Conservation (phyloP, 1,140 invertebrate species). For the Drosophila simulans region DNA sequence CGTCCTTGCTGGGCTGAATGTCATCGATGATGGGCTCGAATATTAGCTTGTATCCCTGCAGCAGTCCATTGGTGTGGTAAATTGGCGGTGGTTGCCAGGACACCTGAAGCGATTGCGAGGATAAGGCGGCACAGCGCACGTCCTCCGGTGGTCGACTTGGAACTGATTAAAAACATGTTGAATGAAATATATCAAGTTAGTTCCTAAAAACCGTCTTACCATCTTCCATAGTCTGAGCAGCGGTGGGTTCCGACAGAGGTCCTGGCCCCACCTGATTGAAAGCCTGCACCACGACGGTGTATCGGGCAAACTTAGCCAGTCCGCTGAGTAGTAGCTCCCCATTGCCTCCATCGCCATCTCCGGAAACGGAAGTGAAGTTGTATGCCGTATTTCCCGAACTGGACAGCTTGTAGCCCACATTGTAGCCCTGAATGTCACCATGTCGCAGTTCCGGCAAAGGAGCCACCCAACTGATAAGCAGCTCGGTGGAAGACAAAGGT, state of each 20-base stretch:
- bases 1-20: slow-evolving; percentile 85
- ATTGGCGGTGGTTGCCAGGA: slow-evolving; percentile 93
- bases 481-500: slow-evolving; percentile 90
- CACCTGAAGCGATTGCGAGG: slow-evolving; percentile 91
- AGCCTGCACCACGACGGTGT: slow-evolving; percentile 92
- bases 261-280: slow-evolving; percentile 94
- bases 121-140: slow-evolving; percentile 89
- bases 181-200: no score
- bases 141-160: slow-evolving; percentile 90
- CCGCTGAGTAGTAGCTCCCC: slow-evolving; percentile 88
- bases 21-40: slow-evolving; percentile 88
- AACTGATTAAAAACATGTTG: slow-evolving; percentile 84
- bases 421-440: slow-evolving; percentile 90
- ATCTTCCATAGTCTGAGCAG: slow-evolving; percentile 92
- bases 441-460: slow-evolving; percentile 89
- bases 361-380: slow-evolving; percentile 89
- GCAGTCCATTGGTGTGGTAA: slow-evolving; percentile 90
- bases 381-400: slow-evolving; percentile 85
- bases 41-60: slow-evolving; percentile 93
- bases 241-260: slow-evolving; percentile 90
- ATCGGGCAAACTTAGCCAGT: slow-evolving; percentile 91
- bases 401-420: slow-evolving; percentile 86
- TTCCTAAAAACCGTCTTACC: slow-evolving; percentile 85
- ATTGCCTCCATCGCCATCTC: slow-evolving; percentile 88
- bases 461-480: slow-evolving; percentile 91